Evolutionary conservation across 30 jellyfish, hydroid and myxozoan species (phyloP), one percentile per base, ranked within the genome.

Genomic region (Aurelia aurita): DNA sequence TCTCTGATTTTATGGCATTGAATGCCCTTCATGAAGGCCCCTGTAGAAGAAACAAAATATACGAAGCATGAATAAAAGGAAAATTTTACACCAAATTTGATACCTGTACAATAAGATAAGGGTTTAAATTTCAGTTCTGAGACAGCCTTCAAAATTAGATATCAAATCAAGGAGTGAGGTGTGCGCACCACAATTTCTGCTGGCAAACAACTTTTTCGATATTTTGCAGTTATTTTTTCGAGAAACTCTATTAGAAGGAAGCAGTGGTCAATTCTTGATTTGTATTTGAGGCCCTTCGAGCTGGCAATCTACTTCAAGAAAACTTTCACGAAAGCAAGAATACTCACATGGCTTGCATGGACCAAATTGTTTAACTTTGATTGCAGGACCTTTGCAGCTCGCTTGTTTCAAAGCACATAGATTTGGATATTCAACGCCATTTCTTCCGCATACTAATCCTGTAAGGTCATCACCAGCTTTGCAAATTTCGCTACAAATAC

Each of bases 381-480:
- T 57, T 16, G n/a, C 51, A 7, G 44, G 44, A 0, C 89, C 89
- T 3, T 77, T 74, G 82, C 97, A 89, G 45, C 81, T 81, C 23
- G 72, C 19, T 43, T 32, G 49, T 39, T 89, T 89, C 49, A 89
- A 46, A 12, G 72, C 84, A 74, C 97, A 89, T 58, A 89, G 35
- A 53, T 74, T 80, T 70, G 75, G 75, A 66, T 89, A 89, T 73
- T 80, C 90, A 29, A 66, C 51, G 66, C 97, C 97, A 47, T 89
- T 90, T 71, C 97, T 73, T 31, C 90, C 94, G 44, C 97, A 89
- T 1, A 89, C 90, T 15, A 57, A 22, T 39, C 94, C 91, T 1
- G 97, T 76, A 45, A 49, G 58, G 34, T 73, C 62, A 44, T 89
- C 97, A 7, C 89, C 93, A 18, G 63, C 2, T 20, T 47, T 20